A percentile compares a stretch with the other conserved stretches of the same genome.
These are phyloP conservation scores for Bufo gargarizans DNA, from an alignment of 2,113 vertebrate species.

Conservation along the genomic window DNA sequence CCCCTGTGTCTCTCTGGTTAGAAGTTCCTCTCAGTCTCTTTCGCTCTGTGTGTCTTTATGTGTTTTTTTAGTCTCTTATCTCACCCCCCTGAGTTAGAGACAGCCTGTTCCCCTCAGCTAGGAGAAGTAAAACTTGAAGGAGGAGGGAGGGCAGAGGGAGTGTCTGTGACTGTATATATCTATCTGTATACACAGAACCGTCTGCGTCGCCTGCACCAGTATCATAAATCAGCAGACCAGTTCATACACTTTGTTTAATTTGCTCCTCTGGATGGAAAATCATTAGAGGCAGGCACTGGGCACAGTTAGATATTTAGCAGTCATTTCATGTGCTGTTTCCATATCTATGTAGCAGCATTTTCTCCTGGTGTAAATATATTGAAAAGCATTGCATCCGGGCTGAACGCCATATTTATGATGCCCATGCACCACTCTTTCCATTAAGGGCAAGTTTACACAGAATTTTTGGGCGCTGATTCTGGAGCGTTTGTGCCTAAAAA, in stretches of 20 bases:
- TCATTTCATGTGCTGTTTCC: not conserved
- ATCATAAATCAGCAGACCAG: not conserved
- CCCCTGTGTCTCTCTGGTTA: not conserved
- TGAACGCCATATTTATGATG: not conserved
- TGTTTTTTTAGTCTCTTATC: not conserved
- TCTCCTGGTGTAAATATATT: not conserved
- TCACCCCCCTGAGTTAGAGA: not conserved
- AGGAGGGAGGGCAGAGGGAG: conserved; percentile 53
- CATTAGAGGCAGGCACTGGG: not conserved
- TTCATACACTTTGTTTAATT: not conserved
- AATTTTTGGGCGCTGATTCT: too few relatives aligned
- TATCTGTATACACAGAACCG: not conserved
- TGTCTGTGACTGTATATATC: conserved; percentile 27
- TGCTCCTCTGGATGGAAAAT: not conserved
- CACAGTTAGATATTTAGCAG: not conserved
- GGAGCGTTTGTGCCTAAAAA: too few relatives aligned
- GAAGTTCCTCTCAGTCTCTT: conserved; percentile 1
- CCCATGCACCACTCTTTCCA: not conserved
- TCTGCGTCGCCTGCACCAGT: not conserved
- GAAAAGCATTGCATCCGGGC: not conserved
- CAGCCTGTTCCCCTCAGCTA: conserved; percentile 51
- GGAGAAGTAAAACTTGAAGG: conserved; percentile 55
- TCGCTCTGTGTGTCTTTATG: not conserved
- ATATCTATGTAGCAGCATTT: not conserved
- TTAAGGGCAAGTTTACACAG: too few relatives aligned